Conservation (phyloP, 2,113 vertebrate genomes). For the Cynoglossus semilaevis region DNA sequence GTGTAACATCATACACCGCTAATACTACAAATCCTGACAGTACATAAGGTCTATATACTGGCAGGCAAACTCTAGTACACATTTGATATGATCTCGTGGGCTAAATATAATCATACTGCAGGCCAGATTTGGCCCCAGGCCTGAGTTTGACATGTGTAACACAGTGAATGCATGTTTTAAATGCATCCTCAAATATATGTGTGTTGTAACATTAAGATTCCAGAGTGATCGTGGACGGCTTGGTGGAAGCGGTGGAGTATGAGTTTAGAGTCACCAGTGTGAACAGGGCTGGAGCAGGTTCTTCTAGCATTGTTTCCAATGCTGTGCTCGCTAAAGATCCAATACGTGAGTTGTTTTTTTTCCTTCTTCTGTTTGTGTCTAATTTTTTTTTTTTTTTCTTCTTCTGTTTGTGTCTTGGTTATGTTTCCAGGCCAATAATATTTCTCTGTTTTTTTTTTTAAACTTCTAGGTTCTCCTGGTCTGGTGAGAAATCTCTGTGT, state of each 20-base stretch:
- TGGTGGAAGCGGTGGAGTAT: constrained; percentile 71
- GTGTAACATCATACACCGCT: too few relatives aligned
- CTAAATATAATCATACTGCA: too few relatives aligned
- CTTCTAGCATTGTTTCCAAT: constrained; percentile 58
- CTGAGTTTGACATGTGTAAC: too few relatives aligned
- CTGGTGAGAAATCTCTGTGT: constrained; percentile 62
- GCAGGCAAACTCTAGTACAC: too few relatives aligned
- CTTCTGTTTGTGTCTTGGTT: background rate
- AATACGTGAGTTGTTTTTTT: constrained; percentile 44
- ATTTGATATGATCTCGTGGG: too few relatives aligned
- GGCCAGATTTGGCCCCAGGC: too few relatives aligned
- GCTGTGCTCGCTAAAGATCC: constrained; percentile 66
- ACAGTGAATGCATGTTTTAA: too few relatives aligned
- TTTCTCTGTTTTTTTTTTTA: background rate
- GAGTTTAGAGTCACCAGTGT: constrained; percentile 68
- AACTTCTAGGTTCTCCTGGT: constrained; percentile 66
- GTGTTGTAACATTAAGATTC: constrained; percentile 43
- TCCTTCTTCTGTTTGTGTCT: background rate
- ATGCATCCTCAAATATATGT: background rate
- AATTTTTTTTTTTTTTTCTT: background rate
- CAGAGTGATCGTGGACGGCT: constrained; percentile 53
- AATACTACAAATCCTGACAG: too few relatives aligned
- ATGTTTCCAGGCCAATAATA: background rate
- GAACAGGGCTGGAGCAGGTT: constrained; percentile 59
- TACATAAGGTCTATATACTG: too few relatives aligned